Evolutionary conservation across 92 coral and sea anemone species (phyloP).

Genomic region (Isaurus tuberculatus): DNA sequence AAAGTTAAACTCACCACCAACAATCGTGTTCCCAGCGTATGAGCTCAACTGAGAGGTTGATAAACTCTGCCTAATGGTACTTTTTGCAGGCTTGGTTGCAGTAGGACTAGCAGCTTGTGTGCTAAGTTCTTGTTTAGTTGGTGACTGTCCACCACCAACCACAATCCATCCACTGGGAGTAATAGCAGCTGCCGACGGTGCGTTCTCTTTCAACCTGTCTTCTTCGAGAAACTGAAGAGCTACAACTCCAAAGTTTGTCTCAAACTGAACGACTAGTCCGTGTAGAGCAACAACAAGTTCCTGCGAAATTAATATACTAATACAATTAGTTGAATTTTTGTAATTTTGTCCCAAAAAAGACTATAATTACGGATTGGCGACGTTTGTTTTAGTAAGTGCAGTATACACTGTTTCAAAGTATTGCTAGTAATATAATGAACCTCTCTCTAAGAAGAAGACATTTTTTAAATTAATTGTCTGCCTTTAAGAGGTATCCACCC

Average conservation of each 20-base stretch:
- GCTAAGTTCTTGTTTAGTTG: slow-evolving; percentile 55
- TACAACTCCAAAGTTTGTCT: slow-evolving; percentile 94
- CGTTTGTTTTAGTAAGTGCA: background rate
- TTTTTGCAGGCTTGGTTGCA: slow-evolving; percentile 57
- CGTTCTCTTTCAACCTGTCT: slow-evolving; percentile 84
- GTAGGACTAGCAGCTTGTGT: slow-evolving; percentile 65
- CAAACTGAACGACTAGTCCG: slow-evolving; percentile 92
- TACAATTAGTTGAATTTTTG: background rate
- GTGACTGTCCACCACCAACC: slow-evolving; percentile 80
- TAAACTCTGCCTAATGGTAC: slow-evolving; percentile 76
- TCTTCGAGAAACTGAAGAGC: slow-evolving; percentile 95
- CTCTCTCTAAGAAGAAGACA: too few species aligned
- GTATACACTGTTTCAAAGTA: too few species aligned
- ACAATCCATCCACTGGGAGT: slow-evolving; percentile 99
- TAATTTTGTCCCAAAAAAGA: background rate
- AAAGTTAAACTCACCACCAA: slow-evolving; percentile 60
- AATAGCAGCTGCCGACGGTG: slow-evolving; percentile 91
- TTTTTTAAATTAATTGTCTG: too few species aligned
- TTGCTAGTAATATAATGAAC: too few species aligned
- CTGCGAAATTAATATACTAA: too few species aligned
- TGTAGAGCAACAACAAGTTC: slow-evolving; percentile 92
- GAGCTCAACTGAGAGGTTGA: slow-evolving; percentile 81
- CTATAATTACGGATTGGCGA: background rate
- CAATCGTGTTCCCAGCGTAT: slow-evolving; percentile 58
- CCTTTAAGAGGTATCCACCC: too few species aligned